These are phyloP conservation scores for Drosophila persimilis DNA, from an alignment of 1,140 invertebrate species.

Conservation along the genomic window DNA sequence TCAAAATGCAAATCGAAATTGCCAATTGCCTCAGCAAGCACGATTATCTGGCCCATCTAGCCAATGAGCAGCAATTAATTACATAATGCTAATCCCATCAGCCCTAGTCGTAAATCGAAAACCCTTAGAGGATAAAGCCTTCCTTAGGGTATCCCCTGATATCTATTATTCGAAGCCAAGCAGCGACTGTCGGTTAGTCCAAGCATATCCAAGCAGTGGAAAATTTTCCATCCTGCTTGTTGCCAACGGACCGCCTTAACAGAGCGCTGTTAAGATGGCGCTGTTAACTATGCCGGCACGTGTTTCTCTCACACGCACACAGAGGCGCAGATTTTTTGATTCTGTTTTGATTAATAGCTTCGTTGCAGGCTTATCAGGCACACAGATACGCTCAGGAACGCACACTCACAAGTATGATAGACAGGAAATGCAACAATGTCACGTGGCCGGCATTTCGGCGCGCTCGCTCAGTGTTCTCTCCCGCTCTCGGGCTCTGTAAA, in stretches of 20 bases:
- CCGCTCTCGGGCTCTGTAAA: neutral
- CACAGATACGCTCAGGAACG: neutral
- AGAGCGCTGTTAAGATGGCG: conserved; percentile 57
- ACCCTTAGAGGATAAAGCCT: too few relatives aligned
- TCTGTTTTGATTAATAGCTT: conserved; percentile 83
- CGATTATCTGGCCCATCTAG: conserved; percentile 2
- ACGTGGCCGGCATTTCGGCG: conserved; percentile 69
- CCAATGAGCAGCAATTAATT: conserved; percentile 31
- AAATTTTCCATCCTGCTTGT: conserved; percentile 49
- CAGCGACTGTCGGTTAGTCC: neutral
- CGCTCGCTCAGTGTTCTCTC: conserved; percentile 8
- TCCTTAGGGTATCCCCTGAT: neutral
- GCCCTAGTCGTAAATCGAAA: conserved; percentile 7
- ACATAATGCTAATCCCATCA: conserved; percentile 11
- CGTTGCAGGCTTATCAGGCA: conserved; percentile 69
- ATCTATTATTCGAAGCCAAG: conserved; percentile 54
- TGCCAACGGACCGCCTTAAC: conserved; percentile 56
- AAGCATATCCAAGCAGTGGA: conserved; percentile 6
- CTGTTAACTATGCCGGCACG: conserved; percentile 69
- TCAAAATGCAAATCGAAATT: conserved; percentile 47
- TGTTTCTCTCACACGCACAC: conserved; percentile 77
- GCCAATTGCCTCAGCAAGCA: conserved; percentile 26
- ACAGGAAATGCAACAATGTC: conserved; percentile 73
- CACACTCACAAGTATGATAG: conserved; percentile 18
- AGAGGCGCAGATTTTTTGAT: conserved; percentile 59